These are phyloP conservation scores for Apus apus DNA, from an alignment of 2,113 vertebrate species.

Conservation along the genomic window DNA sequence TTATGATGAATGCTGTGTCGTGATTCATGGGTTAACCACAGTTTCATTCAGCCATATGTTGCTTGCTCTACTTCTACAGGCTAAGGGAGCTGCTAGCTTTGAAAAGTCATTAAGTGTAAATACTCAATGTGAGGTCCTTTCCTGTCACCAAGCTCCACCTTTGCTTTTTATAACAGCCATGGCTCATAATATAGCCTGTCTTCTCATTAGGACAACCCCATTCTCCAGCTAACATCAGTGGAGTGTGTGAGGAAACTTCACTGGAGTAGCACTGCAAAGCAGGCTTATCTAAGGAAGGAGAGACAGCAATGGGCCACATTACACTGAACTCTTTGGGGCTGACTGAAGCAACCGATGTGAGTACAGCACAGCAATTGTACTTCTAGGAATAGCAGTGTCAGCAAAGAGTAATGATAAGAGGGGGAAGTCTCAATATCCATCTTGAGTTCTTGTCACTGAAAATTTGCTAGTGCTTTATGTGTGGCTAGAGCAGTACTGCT, in stretches of 20 bases:
- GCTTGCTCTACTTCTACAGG: background rate
- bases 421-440: background rate
- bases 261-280: background rate
- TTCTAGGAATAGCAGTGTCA: background rate
- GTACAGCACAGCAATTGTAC: too few relatives aligned
- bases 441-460: background rate
- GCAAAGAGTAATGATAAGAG: background rate
- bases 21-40: background rate
- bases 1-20: background rate
- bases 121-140: background rate
- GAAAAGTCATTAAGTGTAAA: background rate
- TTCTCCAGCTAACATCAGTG: background rate
- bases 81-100: background rate
- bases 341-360: background rate
- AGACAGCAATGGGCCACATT: background rate
- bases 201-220: background rate
- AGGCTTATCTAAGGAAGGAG: background rate
- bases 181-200: background rate
- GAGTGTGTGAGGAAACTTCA: background rate
- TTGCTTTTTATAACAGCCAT: background rate
- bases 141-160: background rate
- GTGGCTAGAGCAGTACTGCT: background rate
- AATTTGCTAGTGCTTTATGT: background rate
- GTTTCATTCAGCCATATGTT: background rate
- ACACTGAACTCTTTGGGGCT: background rate